Conservation (phyloP, 1,140 invertebrate genomes). For the Dinoponera quadriceps region DNA sequence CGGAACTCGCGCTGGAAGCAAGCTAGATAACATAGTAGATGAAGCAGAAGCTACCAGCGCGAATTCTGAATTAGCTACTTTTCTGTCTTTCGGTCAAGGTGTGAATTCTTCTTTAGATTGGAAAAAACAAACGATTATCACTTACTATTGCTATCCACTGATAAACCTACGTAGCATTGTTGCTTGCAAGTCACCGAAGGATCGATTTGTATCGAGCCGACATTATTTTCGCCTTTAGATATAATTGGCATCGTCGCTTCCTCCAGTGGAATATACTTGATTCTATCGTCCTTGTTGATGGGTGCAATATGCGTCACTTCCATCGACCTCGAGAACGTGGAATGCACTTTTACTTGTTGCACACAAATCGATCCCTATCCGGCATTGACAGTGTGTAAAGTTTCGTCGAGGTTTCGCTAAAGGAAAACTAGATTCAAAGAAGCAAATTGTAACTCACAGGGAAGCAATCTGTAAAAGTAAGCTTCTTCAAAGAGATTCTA, state of each 20-base stretch:
- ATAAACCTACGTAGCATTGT: slow-evolving; percentile 91
- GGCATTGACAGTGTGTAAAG: slow-evolving; percentile 72
- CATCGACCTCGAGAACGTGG: slow-evolving; percentile 91
- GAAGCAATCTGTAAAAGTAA: slow-evolving; percentile 93
- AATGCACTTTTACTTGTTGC: slow-evolving; percentile 90
- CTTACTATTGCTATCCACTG: slow-evolving; percentile 87
- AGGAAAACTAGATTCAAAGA: neutral
- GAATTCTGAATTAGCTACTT: no score
- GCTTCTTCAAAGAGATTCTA: slow-evolving; percentile 87
- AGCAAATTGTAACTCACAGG: slow-evolving; percentile 88
- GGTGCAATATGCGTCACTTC: slow-evolving; percentile 86
- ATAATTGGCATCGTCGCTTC: slow-evolving; percentile 79
- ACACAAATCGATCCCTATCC: slow-evolving; percentile 91
- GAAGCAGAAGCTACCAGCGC: no score
- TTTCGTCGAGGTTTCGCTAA: neutral
- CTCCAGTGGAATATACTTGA: slow-evolving; percentile 84
- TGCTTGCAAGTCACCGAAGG: slow-evolving; percentile 89
- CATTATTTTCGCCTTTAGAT: slow-evolving; percentile 84
- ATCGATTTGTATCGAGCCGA: slow-evolving; percentile 88
- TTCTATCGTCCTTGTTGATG: slow-evolving; percentile 85
- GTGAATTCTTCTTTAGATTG: no score
- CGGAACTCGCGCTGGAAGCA: no score
- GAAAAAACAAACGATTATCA: neutral
- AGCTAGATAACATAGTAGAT: no score
- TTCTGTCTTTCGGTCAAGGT: no score